A percentile compares a stretch with the other conserved stretches of the same genome.
These are phyloP conservation scores for Typhlomys cinereus DNA, from an alignment of 2,113 vertebrate species.

Conservation along the genomic window DNA sequence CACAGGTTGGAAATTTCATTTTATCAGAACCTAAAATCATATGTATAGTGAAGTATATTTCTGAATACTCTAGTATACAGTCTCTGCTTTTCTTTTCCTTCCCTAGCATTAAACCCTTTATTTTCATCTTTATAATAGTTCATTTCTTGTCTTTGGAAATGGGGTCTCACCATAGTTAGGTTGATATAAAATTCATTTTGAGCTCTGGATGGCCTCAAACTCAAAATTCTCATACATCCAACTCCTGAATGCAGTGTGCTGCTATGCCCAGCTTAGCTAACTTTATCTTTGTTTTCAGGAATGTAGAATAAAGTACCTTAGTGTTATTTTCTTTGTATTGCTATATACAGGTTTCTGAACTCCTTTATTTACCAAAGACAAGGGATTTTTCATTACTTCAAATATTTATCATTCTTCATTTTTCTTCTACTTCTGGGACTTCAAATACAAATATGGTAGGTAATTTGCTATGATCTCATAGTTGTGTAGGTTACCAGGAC, in stretches of 20 bases:
- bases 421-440: neutral
- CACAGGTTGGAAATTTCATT: neutral
- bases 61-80: neutral
- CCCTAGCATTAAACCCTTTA: neutral
- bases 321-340: neutral
- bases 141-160: neutral
- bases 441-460: neutral
- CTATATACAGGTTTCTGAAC: neutral
- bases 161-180: neutral
- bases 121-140: neutral
- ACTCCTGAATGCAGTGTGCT: neutral
- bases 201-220: neutral
- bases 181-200: too few relatives aligned
- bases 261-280: neutral
- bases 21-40: constrained; percentile 29
- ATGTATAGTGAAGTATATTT: neutral
- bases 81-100: neutral
- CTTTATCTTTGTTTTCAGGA: neutral
- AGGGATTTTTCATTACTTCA: neutral
- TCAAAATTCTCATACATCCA: neutral
- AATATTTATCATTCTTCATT: neutral
- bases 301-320: too few relatives aligned
- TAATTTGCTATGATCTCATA: neutral
- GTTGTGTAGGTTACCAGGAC: neutral
- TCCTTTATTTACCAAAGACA: neutral